These are phyloP conservation scores for Xiphophorus hellerii DNA, from an alignment of 2,113 vertebrate species.

Conservation along the genomic window DNA sequence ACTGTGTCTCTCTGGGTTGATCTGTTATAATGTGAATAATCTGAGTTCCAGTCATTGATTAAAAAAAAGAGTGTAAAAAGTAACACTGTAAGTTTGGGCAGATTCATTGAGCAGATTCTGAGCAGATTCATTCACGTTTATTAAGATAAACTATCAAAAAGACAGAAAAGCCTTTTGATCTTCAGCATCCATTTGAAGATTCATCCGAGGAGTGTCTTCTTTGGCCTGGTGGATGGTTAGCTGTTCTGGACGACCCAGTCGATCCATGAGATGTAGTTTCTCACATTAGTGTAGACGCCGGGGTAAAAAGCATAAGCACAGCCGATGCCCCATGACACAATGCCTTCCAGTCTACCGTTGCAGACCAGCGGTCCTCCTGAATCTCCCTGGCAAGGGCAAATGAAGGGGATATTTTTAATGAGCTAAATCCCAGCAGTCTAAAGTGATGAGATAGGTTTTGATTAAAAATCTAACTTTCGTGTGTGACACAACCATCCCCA, in stretches of 20 bases:
- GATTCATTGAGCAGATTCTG: background rate
- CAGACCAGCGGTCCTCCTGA: constrained; percentile 83
- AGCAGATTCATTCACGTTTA: constrained; percentile 1
- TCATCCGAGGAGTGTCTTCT: constrained; percentile 5
- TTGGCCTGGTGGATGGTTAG: constrained; percentile 10
- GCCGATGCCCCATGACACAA: constrained; percentile 83
- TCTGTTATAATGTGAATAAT: background rate
- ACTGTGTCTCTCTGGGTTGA: background rate
- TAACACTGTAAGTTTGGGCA: background rate
- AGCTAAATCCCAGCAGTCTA: background rate
- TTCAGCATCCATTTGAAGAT: constrained; percentile 9
- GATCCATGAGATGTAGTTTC: constrained; percentile 79
- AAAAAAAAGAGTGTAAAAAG: background rate
- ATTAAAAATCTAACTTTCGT: background rate
- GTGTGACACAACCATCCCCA: background rate
- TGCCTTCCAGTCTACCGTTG: constrained; percentile 76
- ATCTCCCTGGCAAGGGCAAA: constrained; percentile 74
- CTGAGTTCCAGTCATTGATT: background rate
- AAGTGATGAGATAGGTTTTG: background rate
- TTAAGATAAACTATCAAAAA: background rate
- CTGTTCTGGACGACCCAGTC: constrained; percentile 48
- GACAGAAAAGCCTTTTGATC: background rate
- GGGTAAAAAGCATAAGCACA: constrained; percentile 78
- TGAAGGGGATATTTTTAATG: background rate
- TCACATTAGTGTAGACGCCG: constrained; percentile 82